Conservation (phyloP, 2,888 invertebrate genomes). For the Ctena decussata region DNA sequence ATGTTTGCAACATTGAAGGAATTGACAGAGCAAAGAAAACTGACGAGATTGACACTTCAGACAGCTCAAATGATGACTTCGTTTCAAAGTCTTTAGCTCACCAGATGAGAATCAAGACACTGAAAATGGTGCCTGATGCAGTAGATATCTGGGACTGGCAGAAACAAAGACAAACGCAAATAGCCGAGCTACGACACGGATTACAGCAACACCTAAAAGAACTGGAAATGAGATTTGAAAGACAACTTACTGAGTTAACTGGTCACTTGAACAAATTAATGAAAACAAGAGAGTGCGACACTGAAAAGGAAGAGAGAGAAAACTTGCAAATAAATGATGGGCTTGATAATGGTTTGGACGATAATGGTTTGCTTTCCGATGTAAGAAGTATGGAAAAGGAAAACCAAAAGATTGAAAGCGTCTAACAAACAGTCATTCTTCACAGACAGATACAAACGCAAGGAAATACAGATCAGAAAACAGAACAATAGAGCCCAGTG, state of each 20-base stretch:
- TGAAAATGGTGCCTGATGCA: not conserved
- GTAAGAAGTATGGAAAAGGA: not conserved
- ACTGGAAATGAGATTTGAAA: not conserved
- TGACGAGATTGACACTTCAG: not conserved
- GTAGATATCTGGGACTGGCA: not conserved
- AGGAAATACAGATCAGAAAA: not conserved
- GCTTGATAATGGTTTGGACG: not conserved
- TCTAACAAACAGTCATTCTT: not conserved
- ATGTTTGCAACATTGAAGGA: not conserved
- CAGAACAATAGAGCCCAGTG: not conserved
- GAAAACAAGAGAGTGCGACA: not conserved
- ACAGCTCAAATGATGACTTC: not conserved
- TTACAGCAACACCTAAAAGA: not conserved
- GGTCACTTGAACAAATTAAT: not conserved
- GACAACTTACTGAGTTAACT: not conserved
- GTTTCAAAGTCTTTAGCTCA: slow-evolving; percentile 3
- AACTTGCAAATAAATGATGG: not conserved
- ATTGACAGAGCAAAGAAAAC: not conserved
- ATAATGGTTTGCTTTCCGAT: not conserved
- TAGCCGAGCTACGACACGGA: not conserved
- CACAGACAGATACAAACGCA: not conserved
- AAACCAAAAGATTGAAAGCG: not conserved
- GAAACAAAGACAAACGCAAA: not conserved
- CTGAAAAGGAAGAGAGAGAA: not conserved
- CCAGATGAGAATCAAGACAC: not conserved